Evolutionary conservation across 1,140 invertebrate species (phyloP), one percentile per base, ranked within the genome.

Genomic region (Arctopsyche grandis): DNA sequence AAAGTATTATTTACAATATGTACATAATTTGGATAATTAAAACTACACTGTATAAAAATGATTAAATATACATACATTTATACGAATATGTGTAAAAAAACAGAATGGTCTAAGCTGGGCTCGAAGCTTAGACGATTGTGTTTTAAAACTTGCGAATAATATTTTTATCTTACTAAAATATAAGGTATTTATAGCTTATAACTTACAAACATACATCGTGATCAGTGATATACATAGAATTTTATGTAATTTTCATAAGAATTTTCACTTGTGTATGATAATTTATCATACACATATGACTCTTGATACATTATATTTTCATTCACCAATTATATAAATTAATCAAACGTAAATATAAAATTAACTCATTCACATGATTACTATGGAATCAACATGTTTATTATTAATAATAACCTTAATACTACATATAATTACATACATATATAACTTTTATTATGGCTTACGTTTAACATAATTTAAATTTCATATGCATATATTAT

Each of bases 81-180:
- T 38, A 56, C 19, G 52, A 56, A 16, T n/a, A 56, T 21, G 16
- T 66, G n/a, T 48, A 29, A 12, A 75, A n/a, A 76, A 76, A 76
- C 74, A 76, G 74, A 76, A 76, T 76, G 56, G 21, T 76, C 74
- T 63, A 52, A 10, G 74, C 74, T 48, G 74, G 74, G 74, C 74
- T 76, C 74, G n/a, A 38, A 76, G 74, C 74, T 14, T 76, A 76
- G 74, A 76, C 9, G 74, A 44, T 63, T 76, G 52, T 76, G 74
- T 63, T 76, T 76, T 63, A 63, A 14, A n/a, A 66, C 10, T 7
- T 19, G 1, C 5, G 19, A 5, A 5, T 71, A 16, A 29, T 69
- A 7, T 26, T 38, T 38, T 38, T 38, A 5, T 46, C 19, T 22
- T 10, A 71, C 69, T 38, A 46, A 44, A 46, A 46, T 38, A 22